Evolutionary conservation across 2,797 vertebrate genomes (phyloP).

Genomic region (Rhabdomys pumilio): DNA sequence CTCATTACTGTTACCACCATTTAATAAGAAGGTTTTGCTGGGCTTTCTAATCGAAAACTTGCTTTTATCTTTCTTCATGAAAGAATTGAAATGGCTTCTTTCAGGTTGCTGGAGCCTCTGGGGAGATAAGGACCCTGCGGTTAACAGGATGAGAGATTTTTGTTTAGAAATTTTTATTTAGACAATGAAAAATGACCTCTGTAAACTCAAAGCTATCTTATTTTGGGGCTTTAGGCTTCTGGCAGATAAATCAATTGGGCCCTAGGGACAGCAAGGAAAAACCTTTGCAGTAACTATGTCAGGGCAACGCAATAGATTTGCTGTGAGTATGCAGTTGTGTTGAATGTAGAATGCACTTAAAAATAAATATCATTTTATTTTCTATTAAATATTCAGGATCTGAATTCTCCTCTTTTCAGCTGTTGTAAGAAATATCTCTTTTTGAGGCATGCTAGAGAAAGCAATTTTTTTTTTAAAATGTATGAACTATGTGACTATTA

Average conservation of each 20-base stretch:
- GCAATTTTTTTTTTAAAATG: slow-evolving; percentile 63
- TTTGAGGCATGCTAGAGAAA: slow-evolving; percentile 84
- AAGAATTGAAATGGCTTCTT: slow-evolving; percentile 94
- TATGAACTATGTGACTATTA: slow-evolving; percentile 66
- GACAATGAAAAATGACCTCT: slow-evolving; percentile 95
- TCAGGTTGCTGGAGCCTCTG: slow-evolving; percentile 92
- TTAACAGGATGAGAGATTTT: slow-evolving; percentile 95
- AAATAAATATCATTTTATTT: slow-evolving; percentile 92
- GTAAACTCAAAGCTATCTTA: slow-evolving; percentile 95
- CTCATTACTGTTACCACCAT: slow-evolving; percentile 92
- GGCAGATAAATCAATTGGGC: slow-evolving; percentile 95
- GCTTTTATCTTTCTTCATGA: slow-evolving; percentile 94
- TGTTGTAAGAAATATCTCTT: slow-evolving; percentile 86
- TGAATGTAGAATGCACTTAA: slow-evolving; percentile 91
- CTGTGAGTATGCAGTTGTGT: slow-evolving; percentile 90
- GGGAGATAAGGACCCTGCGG: slow-evolving; percentile 94
- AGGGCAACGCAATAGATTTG: slow-evolving; percentile 92
- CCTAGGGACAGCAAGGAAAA: slow-evolving; percentile 92
- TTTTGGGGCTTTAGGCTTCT: slow-evolving; percentile 94
- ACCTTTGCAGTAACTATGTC: slow-evolving; percentile 93
- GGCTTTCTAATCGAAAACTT: slow-evolving; percentile 94
- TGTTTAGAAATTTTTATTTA: slow-evolving; percentile 95
- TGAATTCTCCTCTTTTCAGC: slow-evolving; percentile 87
- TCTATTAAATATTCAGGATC: slow-evolving; percentile 92
- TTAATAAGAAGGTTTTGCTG: slow-evolving; percentile 92